Percentiles rank a stretch among this genome's conserved stretches.
Evolutionary conservation across 1,140 invertebrate species (phyloP).

Genomic region (Propsilocerus akamusi): DNA sequence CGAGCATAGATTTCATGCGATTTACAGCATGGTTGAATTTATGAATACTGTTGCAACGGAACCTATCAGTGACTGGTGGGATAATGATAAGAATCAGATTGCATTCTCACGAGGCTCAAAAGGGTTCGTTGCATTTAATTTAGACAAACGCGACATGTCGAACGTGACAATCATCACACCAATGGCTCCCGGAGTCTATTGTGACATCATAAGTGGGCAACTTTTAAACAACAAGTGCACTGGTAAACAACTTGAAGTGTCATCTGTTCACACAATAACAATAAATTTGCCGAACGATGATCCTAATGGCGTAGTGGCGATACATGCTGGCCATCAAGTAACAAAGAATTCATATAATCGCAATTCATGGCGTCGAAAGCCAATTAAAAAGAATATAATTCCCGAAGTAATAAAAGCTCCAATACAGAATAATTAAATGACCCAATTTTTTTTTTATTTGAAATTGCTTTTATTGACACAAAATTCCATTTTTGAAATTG

Average conservation of each 20-base stretch:
- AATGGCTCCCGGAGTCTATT: slow-evolving; percentile 43
- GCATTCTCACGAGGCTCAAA: slow-evolving; percentile 46
- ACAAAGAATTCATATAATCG: too few relatives aligned
- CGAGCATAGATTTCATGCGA: slow-evolving; percentile 73
- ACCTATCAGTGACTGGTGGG: slow-evolving; percentile 46
- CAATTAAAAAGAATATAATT: too few relatives aligned
- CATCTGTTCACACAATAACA: slow-evolving; percentile 22
- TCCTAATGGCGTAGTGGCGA: background rate
- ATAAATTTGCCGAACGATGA: background rate
- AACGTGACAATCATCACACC: background rate
- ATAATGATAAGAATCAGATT: slow-evolving; percentile 52
- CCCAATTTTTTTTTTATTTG: too few relatives aligned
- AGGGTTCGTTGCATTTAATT: slow-evolving; percentile 56
- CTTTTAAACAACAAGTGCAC: slow-evolving; percentile 32
- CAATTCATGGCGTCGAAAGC: too few relatives aligned
- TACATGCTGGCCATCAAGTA: background rate
- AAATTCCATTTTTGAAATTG: too few relatives aligned
- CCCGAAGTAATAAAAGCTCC: too few relatives aligned
- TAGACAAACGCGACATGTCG: slow-evolving; percentile 28
- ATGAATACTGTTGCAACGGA: slow-evolving; percentile 39
- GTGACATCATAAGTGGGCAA: slow-evolving; percentile 57
- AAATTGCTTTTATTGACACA: too few relatives aligned
- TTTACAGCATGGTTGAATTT: slow-evolving; percentile 64
- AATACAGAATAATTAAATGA: too few relatives aligned
- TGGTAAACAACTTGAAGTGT: slow-evolving; percentile 39